Base-by-base conservation (phyloP, 2,113 vertebrate genomes). In the Lathamus discolor region DNA sequence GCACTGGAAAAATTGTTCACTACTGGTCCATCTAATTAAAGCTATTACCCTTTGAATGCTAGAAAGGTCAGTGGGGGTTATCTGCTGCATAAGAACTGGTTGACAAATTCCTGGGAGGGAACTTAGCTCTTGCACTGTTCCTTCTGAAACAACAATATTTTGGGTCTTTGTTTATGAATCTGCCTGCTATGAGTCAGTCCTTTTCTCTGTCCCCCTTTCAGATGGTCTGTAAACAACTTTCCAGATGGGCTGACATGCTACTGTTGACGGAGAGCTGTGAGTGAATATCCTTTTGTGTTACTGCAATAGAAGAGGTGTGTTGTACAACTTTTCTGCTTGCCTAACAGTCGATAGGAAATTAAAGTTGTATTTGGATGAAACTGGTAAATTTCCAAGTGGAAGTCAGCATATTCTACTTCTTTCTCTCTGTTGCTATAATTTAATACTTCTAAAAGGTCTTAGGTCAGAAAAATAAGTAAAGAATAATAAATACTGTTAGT, bases 91-190 rank as follows among this genome's bases (percentile, higher is more conserved):
- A 81, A 93, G 49, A 61, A 72, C 51, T 86, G 64, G 8, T 83
- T 57, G 37, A 25, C 29, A 92, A 63, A 94, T 88, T 94, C 62
- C 80, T 86, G 55, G 23, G 39, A 86, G 24, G 7, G 25, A 93
- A 33, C 17, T 82, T 88, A 88, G 73, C 35, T 96, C 43, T 74
- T 68, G 46, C 28, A 48, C 44, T 3, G 0, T 39, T 92, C 31
- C 52, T 94, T 81, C 77, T 59, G 52, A 69, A 88, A 93, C 76
- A 85, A 70, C 62, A 46, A 63, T 72, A 75, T 78, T 92, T 92
- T 76, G 63, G 27, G 24, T 74, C 68, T 94, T 86, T 95, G 48
- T 94, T 93, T 93, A 86, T 79, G 43, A 92, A 73, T 93, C 76
- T 84, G 61, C 29, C 33, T 46, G 25, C 39, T 88, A 64, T 51